A percentile compares a stretch with the other conserved stretches of the same genome.
Evolutionary conservation across 2,113 vertebrate species (phyloP).

Genomic region (Brachionichthys hirsutus): DNA sequence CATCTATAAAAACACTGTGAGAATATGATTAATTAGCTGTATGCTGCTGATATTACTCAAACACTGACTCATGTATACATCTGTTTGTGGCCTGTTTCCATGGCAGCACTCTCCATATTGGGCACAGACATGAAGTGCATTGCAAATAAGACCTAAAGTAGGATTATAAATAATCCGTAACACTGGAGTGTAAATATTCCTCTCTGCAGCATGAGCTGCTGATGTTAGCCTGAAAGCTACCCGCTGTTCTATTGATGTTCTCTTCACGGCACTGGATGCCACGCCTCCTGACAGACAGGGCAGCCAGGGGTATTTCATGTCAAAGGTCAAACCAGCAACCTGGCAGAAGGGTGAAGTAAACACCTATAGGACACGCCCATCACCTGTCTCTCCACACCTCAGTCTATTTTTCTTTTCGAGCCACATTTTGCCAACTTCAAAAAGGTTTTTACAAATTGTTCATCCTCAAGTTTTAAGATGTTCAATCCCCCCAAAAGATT

Average conservation of each 20-base stretch:
- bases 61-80: constrained; percentile 14
- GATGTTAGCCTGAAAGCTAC: constrained; percentile 14
- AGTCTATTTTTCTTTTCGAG: too few relatives aligned
- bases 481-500: too few relatives aligned
- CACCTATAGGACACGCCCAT: too few relatives aligned
- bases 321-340: too few relatives aligned
- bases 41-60: constrained; percentile 3
- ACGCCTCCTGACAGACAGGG: background rate
- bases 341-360: too few relatives aligned
- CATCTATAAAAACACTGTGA: background rate
- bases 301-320: too few relatives aligned
- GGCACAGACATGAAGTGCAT: constrained; percentile 6
- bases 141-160: constrained; percentile 24
- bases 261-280: constrained; percentile 3
- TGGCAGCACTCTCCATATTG: constrained; percentile 12
- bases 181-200: constrained; percentile 16
- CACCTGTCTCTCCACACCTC: too few relatives aligned
- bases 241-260: constrained; percentile 25
- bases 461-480: too few relatives aligned
- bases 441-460: too few relatives aligned
- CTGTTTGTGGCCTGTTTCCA: constrained; percentile 20
- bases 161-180: constrained; percentile 35
- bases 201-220: constrained; percentile 1
- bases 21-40: constrained; percentile 1
- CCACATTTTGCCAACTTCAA: too few relatives aligned